These are phyloP conservation scores for Ardeotis arabs DNA, from an alignment of 2,113 vertebrate species.

Conservation along the genomic window DNA sequence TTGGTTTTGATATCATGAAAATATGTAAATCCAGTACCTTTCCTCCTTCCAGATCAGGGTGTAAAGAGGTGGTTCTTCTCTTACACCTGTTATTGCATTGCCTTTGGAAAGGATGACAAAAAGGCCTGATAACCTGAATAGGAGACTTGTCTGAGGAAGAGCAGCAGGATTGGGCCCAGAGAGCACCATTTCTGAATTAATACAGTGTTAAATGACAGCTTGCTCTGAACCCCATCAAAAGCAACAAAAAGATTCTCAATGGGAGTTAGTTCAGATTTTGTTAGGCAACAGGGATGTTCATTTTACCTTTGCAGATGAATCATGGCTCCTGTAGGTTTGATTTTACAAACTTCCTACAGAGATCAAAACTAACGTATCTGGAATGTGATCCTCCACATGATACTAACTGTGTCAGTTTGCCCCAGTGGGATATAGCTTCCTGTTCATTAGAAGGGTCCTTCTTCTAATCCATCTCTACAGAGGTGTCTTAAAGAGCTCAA, in stretches of 20 bases:
- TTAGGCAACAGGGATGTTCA: constrained; percentile 38
- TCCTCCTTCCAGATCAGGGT: neutral
- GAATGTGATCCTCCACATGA: neutral
- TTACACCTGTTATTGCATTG: neutral
- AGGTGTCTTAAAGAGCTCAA: constrained; percentile 30
- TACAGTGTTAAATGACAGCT: neutral
- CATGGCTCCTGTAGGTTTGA: constrained; percentile 66
- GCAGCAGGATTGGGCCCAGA: neutral
- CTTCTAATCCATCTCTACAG: constrained; percentile 47
- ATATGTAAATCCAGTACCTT: neutral
- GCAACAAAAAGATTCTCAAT: neutral
- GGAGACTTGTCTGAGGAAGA: neutral
- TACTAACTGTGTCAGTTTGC: neutral
- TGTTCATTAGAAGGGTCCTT: constrained; percentile 44
- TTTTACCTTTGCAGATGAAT: constrained; percentile 71
- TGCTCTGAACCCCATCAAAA: constrained; percentile 18
- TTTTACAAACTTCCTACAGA: constrained; percentile 41
- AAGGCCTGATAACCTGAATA: neutral
- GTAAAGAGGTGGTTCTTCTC: neutral
- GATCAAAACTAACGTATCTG: neutral
- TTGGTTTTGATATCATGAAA: neutral
- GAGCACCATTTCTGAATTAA: neutral
- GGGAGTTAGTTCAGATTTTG: neutral
- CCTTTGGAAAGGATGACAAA: neutral
- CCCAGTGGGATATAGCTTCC: constrained; percentile 17